Evolutionary conservation across 2,888 invertebrate species (phyloP).

Genomic region (Anoplius nigerrimus): DNA sequence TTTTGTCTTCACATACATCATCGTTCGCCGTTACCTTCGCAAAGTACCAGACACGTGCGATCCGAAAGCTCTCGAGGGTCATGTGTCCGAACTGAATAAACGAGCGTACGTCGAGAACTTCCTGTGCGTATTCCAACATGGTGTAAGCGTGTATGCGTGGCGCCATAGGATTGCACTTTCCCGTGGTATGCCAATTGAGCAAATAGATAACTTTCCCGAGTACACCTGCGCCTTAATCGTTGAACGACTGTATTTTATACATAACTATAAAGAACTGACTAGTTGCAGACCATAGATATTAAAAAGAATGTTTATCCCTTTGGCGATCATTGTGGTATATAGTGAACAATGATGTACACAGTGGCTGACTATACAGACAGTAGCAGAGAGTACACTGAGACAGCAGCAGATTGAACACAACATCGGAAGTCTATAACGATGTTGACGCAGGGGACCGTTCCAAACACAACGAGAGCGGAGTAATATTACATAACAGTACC

Average conservation of each 20-base stretch:
- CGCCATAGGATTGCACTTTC: conserved; percentile 56
- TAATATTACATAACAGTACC: too few species aligned
- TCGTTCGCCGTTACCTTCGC: conserved; percentile 53
- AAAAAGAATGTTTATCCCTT: too few species aligned
- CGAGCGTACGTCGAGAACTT: conserved; percentile 31
- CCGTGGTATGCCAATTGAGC: conserved; percentile 49
- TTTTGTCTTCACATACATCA: conserved; percentile 47
- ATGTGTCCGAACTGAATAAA: conserved; percentile 24
- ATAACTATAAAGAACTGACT: too few species aligned
- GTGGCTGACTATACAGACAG: too few species aligned
- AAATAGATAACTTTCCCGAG: conserved; percentile 57
- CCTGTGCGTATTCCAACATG: background rate
- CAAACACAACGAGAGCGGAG: conserved; percentile 22
- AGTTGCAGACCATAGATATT: too few species aligned
- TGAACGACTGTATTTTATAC: too few species aligned
- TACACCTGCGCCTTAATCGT: conserved; percentile 48
- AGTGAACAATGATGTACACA: too few species aligned
- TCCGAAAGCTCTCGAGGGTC: conserved; percentile 18
- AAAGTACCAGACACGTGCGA: conserved; percentile 26
- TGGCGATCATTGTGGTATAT: too few species aligned
- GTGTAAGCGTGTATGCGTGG: conserved; percentile 24
- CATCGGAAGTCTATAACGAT: background rate
- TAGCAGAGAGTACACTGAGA: too few species aligned
- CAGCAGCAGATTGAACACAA: too few species aligned
- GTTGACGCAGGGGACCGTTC: conserved; percentile 3